Evolutionary conservation across 37 sponge, comb jelly and placozoan genomes (phyloP).

Genomic region (Chondrilla cf. caribensis): DNA sequence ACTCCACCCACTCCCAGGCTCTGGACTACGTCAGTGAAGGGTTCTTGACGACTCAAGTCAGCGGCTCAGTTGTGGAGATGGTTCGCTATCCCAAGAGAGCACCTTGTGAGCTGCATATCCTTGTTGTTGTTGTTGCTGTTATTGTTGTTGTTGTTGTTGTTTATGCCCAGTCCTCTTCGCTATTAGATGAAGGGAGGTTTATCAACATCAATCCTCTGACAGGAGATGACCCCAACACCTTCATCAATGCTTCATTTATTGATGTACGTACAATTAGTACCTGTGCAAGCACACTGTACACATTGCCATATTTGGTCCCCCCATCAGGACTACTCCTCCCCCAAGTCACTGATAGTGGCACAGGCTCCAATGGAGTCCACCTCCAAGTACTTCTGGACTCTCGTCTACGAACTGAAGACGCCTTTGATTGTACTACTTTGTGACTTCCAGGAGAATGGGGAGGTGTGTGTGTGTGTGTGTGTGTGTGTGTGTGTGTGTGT

Average conservation of each 20-base stretch:
- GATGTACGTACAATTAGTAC: neutral
- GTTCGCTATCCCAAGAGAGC: no score
- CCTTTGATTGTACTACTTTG: neutral
- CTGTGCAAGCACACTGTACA: no score
- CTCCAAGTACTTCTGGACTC: neutral
- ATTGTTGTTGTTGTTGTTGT: no score
- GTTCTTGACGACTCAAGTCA: no score
- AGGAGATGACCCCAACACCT: neutral
- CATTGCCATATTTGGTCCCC: neutral
- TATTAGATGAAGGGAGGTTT: neutral
- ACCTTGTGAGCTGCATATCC: no score
- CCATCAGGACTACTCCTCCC: neutral
- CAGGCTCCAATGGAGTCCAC: neutral
- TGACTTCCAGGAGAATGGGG: neutral
- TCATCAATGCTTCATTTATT: neutral
- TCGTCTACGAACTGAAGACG: neutral
- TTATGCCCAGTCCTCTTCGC: no score
- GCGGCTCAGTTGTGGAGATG: no score
- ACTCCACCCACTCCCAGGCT: neutral
- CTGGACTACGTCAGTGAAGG: no score
- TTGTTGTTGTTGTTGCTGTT: no score
- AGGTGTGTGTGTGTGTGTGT: conserved; percentile 17
- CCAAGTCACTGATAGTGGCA: neutral
- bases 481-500: conserved; percentile 14
- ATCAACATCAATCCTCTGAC: neutral